Conservation (phyloP, 2,113 vertebrate genomes). For the Hymenochirus boettgeri region DNA sequence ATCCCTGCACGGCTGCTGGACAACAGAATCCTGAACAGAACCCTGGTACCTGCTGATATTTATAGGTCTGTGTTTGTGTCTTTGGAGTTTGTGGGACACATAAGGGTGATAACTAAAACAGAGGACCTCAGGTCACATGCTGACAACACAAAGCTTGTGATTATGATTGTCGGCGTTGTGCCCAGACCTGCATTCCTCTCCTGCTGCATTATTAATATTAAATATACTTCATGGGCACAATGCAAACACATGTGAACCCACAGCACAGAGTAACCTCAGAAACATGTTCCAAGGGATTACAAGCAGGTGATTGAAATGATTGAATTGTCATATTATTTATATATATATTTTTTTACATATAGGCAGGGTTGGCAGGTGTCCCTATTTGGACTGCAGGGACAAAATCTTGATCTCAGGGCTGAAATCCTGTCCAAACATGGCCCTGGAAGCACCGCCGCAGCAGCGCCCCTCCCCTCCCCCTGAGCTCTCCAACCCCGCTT, state of each 20-base stretch:
- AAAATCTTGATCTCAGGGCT: too few relatives aligned
- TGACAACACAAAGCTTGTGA: slow-evolving; percentile 36
- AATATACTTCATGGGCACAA: slow-evolving; percentile 1
- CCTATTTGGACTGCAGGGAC: too few relatives aligned
- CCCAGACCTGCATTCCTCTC: slow-evolving; percentile 25
- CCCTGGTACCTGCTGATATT: slow-evolving; percentile 29
- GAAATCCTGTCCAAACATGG: too few relatives aligned
- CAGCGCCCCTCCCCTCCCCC: too few relatives aligned
- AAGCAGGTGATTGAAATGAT: too few relatives aligned
- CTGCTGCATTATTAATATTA: slow-evolving; percentile 27
- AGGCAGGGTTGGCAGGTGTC: too few relatives aligned
- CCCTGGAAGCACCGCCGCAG: too few relatives aligned
- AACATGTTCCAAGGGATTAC: too few relatives aligned
- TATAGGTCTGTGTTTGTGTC: slow-evolving; percentile 21
- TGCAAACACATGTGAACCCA: slow-evolving; percentile 18
- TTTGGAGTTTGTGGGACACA: slow-evolving; percentile 3
- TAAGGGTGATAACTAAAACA: slow-evolving; percentile 25
- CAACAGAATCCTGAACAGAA: neutral
- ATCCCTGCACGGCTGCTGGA: slow-evolving; percentile 34
- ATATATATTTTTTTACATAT: too few relatives aligned
- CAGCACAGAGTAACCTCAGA: neutral
- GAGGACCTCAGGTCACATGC: slow-evolving; percentile 32
- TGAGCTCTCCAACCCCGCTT: too few relatives aligned
- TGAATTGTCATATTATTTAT: too few relatives aligned
- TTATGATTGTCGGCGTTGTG: slow-evolving; percentile 29